Evolutionary conservation across 2,888 invertebrate species (phyloP), one percentile per base, ranked within the genome.

Genomic region (Rhyacophila evoluta): DNA sequence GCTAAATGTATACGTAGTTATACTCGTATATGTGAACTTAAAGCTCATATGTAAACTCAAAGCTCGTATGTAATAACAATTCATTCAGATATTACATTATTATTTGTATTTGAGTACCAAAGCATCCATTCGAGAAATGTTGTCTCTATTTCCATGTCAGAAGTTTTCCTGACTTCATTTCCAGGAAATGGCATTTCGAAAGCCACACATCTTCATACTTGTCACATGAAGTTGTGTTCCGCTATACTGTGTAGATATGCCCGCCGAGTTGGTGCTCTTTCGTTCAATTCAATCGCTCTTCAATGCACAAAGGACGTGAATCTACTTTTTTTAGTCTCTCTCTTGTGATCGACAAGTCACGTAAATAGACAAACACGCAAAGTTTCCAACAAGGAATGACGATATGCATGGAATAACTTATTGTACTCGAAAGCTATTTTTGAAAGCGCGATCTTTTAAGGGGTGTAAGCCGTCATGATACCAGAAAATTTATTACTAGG

Each of bases 151-250:
- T 55, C 55, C 55, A 55, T 19, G 15, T 19, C 6, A 10, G 1
- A 55, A 55, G 55, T 55, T 55, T 55, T 55, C 39, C 55, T 55
- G 55, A 55, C 55, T 55, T 55, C 55, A 55, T 55, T 55, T 55
- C 55, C 55, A 55, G 55, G 55, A 55, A 55, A 55, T 55, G 55
- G 55, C 8, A 55, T 55, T 55, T 55, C 55, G 55, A 55, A 55
- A 55, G 55, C 55, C 55, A 19, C 55, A 19, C 55, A 55, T 55
- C 55, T 55, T 19, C 10, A 55, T 55, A 55, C 15, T 55, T 55
- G 55, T 55, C 55, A 55, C 55, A 55, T 19, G 25, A 19, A 19
- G 55, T 19, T 25, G 10, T 55, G 29, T 33, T 6, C 2, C 29
- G 4, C 29, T 6, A 6, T 19, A 19, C 19, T 19, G 55, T 55